A percentile compares a stretch with the other conserved stretches of the same genome.
Conservation (phyloP, 2,113 vertebrate species). For the Gallinago undulata region DNA sequence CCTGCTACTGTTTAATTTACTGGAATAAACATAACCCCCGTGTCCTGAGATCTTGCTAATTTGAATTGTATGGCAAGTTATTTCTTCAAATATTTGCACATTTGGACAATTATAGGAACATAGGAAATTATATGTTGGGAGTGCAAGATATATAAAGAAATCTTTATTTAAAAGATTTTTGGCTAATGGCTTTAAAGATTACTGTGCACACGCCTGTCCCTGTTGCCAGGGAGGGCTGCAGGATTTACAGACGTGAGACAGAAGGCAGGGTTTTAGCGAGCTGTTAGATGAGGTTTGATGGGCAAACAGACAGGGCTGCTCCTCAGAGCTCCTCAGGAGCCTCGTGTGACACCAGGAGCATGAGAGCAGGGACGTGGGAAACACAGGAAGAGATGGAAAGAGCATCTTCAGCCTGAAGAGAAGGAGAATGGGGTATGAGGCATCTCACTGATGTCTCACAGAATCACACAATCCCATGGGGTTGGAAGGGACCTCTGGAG, state of each 20-base stretch:
- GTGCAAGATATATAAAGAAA: not conserved
- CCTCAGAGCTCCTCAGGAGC: not conserved
- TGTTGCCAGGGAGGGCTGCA: not conserved
- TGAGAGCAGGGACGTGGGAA: not conserved
- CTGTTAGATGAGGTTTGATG: not conserved
- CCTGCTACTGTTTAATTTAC: not conserved
- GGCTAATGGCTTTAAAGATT: not conserved
- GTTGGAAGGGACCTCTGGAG: too few species aligned
- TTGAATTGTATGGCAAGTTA: not conserved
- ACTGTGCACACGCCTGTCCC: not conserved
- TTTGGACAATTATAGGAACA: not conserved
- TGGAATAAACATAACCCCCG: not conserved
- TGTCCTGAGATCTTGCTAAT: not conserved
- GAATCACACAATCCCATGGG: too few species aligned
- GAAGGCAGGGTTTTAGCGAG: not conserved
- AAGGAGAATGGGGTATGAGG: not conserved
- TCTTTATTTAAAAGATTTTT: not conserved
- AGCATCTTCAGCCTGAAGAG: not conserved
- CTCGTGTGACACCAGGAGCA: not conserved
- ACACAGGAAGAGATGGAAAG: not conserved
- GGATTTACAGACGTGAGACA: not conserved
- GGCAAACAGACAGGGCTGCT: not conserved
- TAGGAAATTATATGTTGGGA: not conserved
- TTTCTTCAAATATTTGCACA: not conserved
- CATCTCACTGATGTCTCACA: not conserved